phyloP scores from a whole-genome alignment of 1,140 invertebrate species.

The Achroia grisella region DNA sequence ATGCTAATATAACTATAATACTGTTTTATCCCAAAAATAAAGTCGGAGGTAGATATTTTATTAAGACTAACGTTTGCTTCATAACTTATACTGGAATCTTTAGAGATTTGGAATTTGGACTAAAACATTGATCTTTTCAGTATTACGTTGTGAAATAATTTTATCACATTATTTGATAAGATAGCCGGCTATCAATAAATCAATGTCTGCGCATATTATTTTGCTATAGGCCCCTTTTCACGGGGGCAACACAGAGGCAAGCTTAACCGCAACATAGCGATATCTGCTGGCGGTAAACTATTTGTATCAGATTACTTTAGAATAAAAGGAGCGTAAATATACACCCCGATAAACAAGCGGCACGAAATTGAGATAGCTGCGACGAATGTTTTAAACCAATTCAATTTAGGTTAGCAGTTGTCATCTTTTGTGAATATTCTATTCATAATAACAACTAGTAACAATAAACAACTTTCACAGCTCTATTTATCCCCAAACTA shows the following conservation, averaged over 20 bases:
- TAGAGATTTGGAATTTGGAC: too few species aligned
- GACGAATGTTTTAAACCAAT: constrained; percentile 28
- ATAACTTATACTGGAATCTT: too few species aligned
- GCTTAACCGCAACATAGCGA: constrained; percentile 20
- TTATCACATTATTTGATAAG: neutral
- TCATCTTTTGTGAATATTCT: too few species aligned
- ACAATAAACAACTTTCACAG: too few species aligned
- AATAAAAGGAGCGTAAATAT: constrained; percentile 51
- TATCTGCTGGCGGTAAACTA: constrained; percentile 13
- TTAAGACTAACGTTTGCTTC: too few species aligned
- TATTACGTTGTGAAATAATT: neutral
- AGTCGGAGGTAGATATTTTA: too few species aligned
- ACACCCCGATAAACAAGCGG: constrained; percentile 50
- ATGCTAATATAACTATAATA: too few species aligned
- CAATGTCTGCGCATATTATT: constrained; percentile 15
- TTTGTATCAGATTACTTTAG: constrained; percentile 36
- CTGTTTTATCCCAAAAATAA: too few species aligned
- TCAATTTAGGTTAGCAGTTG: too few species aligned
- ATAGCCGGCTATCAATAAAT: constrained; percentile 17
- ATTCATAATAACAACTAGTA: too few species aligned
- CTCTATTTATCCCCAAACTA: too few species aligned
- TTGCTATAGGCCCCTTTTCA: constrained; percentile 1
- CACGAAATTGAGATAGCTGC: constrained; percentile 31
- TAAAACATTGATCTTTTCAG: neutral
- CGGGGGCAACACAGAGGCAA: constrained; percentile 15